Base-by-base conservation (phyloP, 2,113 vertebrate genomes). In the Phalacrocorax brasilianus region DNA sequence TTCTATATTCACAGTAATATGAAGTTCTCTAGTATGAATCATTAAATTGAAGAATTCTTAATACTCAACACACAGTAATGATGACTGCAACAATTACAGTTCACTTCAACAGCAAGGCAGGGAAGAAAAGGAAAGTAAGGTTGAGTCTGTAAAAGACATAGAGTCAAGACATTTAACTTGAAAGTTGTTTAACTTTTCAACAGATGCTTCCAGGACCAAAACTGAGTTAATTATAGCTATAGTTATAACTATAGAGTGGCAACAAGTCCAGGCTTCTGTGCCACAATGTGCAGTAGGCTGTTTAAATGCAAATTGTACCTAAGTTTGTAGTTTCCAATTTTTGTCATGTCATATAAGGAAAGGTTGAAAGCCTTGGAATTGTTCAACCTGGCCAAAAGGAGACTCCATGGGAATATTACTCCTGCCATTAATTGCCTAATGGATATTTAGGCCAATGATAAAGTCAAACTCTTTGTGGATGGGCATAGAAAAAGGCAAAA, bases 61-160 rank as follows among this genome's bases (percentile, higher is more conserved):
- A 52, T 82, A 21, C 6, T 86, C 10, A 47, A 22, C 0, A 0
- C 1, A 1, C 22, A 38, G 19, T 40, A 53, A 32, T 12, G 17
- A 68, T 8, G 67, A 38, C 19, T 27, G 22, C 32, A 86, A 52
- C 14, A 74, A 70, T 30, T 47, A 17, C 30, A 52, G 15, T 74
- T 83, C 5, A 61, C 30, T 81, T 85, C 22, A 78, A 49, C 4
- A 22, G 8, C 35, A 70, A 80, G 11, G 3, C 5, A 80, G 20
- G 20, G 33, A 83, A 91, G 44, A 70, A 65, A 80, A 85, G 1
- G 7, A 85, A 84, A 22, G 18, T 61, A 61, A 87, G 2, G 4
- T 40, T 40, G 4, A 84, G 38, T 35, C 11, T 81, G 13, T 59
- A 63, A 45, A 85, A 67, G 28, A 35, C 10, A 28, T 15, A 28